Conservation (phyloP, 2,113 vertebrate genomes). For the Zosterops lateralis region DNA sequence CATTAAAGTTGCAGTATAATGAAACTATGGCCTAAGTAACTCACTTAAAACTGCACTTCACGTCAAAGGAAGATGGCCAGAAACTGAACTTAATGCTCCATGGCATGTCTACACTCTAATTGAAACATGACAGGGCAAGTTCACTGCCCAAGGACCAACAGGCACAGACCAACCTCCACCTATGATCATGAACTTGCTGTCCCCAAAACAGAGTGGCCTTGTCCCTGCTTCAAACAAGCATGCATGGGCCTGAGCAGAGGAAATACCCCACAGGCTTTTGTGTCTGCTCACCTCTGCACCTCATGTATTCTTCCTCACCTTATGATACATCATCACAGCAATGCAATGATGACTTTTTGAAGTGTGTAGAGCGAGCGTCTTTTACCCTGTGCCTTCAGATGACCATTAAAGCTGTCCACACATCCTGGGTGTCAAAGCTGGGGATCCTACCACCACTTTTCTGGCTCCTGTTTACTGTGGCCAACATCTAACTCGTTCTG, state of each 20-base stretch:
- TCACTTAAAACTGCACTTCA: not conserved
- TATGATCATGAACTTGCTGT: not conserved
- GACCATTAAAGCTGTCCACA: not conserved
- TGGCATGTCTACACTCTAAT: constrained; percentile 1
- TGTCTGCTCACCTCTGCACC: not conserved
- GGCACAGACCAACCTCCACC: not conserved
- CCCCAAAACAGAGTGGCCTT: not conserved
- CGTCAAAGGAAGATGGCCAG: not conserved
- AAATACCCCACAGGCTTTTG: not conserved
- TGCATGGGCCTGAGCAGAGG: not conserved
- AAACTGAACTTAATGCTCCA: not conserved
- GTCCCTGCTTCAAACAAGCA: not conserved
- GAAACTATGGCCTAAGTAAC: constrained; percentile 1
- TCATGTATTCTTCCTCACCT: not conserved
- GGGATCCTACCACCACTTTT: not conserved
- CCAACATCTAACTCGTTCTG: not conserved
- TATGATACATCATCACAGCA: not conserved
- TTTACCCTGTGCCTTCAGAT: not conserved
- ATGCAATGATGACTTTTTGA: not conserved
- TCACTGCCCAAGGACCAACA: not conserved
- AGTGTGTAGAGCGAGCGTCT: not conserved
- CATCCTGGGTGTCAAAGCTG: not conserved
- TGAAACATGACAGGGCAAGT: constrained; percentile 40
- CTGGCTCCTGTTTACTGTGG: not conserved
- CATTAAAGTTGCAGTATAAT: constrained; percentile 32